These are phyloP conservation scores for Nycticryphes semicollaris DNA, from an alignment of 2,113 vertebrate genomes.

Conservation along the genomic window DNA sequence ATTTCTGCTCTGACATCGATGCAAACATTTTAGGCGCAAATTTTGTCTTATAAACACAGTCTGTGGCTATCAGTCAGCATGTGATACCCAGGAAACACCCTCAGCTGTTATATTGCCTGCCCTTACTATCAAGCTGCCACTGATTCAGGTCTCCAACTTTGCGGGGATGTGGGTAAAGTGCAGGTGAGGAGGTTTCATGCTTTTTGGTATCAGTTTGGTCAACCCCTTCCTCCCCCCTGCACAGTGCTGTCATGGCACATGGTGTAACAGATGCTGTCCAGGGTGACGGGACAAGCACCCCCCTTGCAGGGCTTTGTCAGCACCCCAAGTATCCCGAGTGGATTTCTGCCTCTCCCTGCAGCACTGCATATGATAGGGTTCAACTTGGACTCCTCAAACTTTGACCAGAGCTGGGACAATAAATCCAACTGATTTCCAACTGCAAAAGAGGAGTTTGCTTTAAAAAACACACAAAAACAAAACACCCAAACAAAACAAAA, in stretches of 20 bases:
- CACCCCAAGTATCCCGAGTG: not conserved
- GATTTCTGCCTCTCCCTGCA: not conserved
- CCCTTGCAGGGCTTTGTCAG: not conserved
- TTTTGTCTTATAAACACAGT: not conserved
- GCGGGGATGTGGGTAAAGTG: not conserved
- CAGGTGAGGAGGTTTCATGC: not conserved
- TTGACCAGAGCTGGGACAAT: not conserved
- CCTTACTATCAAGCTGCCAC: not conserved
- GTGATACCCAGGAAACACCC: not conserved
- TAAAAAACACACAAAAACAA: not conserved
- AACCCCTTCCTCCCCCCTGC: not conserved
- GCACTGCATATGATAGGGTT: not conserved
- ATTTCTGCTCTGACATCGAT: not conserved
- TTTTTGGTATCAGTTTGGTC: not conserved
- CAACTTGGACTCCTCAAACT: not conserved
- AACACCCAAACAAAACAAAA: not conserved
- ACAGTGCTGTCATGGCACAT: not conserved
- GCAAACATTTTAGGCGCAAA: not conserved
- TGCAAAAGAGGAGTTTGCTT: constrained; percentile 10
- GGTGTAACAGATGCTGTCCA: not conserved
- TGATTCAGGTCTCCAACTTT: not conserved
- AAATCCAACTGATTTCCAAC: not conserved
- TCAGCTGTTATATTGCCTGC: not conserved
- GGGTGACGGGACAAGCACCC: not conserved
- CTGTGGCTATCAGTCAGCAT: not conserved